A percentile compares a stretch with the other conserved stretches of the same genome.
These are phyloP conservation scores for Thereva unica DNA, from an alignment of 2,888 invertebrate genomes.

Conservation along the genomic window DNA sequence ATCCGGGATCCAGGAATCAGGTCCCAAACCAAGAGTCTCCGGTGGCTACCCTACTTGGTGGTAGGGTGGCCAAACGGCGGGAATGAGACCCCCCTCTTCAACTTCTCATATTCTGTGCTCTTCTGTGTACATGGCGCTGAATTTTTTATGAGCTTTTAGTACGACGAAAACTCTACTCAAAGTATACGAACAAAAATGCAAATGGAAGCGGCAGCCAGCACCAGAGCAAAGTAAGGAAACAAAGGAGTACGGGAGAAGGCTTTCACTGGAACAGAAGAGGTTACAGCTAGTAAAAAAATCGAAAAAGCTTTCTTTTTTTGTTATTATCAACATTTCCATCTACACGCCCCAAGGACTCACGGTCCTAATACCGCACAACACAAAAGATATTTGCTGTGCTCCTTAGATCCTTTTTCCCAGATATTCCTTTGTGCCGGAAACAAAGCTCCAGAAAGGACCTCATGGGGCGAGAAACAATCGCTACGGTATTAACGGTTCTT, in stretches of 20 bases:
- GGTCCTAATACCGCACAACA: neutral
- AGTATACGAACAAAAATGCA: conserved; percentile 26
- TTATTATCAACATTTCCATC: conserved; percentile 30
- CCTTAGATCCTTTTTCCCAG: neutral
- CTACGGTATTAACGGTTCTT: conserved; percentile 33
- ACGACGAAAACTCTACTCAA: conserved; percentile 35
- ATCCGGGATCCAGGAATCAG: neutral
- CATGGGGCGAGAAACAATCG: conserved; percentile 20
- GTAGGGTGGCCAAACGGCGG: neutral
- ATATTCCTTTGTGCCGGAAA: conserved; percentile 5
- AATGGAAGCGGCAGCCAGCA: conserved; percentile 19
- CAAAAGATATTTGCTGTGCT: conserved; percentile 14
- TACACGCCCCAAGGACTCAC: conserved; percentile 2
- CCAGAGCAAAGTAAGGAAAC: no score
- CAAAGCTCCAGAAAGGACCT: neutral
- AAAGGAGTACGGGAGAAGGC: neutral
- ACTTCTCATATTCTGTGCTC: conserved; percentile 36
- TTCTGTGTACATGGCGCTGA: conserved; percentile 34
- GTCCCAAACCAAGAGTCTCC: no score
- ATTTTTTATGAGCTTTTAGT: conserved; percentile 42
- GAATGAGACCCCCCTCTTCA: conserved; percentile 19
- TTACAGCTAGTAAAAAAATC: conserved; percentile 16
- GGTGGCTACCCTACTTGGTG: conserved; percentile 5
- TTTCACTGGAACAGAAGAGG: conserved; percentile 2
- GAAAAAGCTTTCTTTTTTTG: neutral